A percentile compares a stretch with the other conserved stretches of the same genome.
Evolutionary conservation across 2,113 vertebrate species (phyloP).

Genomic region (Rhegmatorhina hoffmannsi): DNA sequence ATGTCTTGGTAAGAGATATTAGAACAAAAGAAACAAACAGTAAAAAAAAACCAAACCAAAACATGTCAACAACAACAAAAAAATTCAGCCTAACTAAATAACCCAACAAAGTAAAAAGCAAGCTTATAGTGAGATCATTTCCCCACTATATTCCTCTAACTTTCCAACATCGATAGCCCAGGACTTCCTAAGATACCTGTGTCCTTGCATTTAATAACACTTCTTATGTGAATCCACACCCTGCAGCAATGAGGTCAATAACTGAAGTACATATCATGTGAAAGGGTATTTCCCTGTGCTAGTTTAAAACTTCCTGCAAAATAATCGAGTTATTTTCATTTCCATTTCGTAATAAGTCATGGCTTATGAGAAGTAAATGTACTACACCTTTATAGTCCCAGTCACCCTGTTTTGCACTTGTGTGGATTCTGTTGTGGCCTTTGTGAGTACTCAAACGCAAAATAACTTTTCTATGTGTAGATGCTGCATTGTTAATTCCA

Average conservation of each 20-base stretch:
- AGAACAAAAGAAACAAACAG: background rate
- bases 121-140: background rate
- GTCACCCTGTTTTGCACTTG: background rate
- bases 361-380: background rate
- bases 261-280: background rate
- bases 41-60: background rate
- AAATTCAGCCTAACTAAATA: background rate
- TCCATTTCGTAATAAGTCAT: background rate
- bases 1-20: background rate
- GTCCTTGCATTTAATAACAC: background rate
- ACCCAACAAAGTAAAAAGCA: background rate
- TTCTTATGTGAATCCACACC: background rate
- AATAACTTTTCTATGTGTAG: background rate
- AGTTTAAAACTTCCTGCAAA: background rate
- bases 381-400: background rate
- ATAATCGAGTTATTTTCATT: background rate
- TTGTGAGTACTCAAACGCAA: background rate
- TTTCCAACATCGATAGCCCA: background rate
- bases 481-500: background rate
- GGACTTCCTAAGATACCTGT: background rate
- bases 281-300: background rate
- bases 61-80: too few relatives aligned
- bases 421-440: background rate
- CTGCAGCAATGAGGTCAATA: background rate
- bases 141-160: background rate